Evolutionary conservation across 2,888 invertebrate genomes (phyloP), one percentile per base, ranked within the genome.

Genomic region (Drosophila conformis): DNA sequence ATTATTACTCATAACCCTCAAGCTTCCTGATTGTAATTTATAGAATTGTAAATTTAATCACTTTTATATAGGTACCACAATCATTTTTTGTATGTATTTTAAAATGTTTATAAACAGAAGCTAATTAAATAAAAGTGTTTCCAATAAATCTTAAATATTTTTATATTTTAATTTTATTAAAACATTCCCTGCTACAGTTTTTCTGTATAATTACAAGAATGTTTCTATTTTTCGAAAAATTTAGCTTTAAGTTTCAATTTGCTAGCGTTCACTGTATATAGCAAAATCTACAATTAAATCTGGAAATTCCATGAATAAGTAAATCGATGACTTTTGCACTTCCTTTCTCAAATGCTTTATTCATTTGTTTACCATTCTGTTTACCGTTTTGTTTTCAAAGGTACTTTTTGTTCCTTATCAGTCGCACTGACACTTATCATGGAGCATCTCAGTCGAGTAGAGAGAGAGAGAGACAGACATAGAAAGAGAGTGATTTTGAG

Each of bases 351-450:
- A 83, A 53, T 56, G 64, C 60, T 59, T 56, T 81, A 68, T 80
- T 68, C 36, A 59, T 68, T 49, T 80, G 78, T 64, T 78, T 75
- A 78, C 69, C 62, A 65, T 61, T 63, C 54, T 53, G 36, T 78
- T 78, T 75, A 75, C 69, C 62, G 67, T 61, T 63, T 54, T 54
- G 40, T 76, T 74, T 35, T 40, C 71, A 61, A 54, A 40, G 54
- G 81, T 76, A 62, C 68, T 70, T 78, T 69, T 68, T 40, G 42
- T 52, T 58, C 56, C 72, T 78, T 73, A 81, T 80, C 79, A 42
- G 29, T 27, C n/a, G 35, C 65, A 53, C 67, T 48, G 42, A 38
- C 54, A 27, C 66, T 85, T 85, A 85, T 85, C 88, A 33, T 10
- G 21, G 8, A 57, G 15, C 57, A n/a, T n/a, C 40, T 57, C 42